These are phyloP conservation scores for Psococerastis gibbosa DNA, from an alignment of 2,888 invertebrate genomes.

Conservation along the genomic window DNA sequence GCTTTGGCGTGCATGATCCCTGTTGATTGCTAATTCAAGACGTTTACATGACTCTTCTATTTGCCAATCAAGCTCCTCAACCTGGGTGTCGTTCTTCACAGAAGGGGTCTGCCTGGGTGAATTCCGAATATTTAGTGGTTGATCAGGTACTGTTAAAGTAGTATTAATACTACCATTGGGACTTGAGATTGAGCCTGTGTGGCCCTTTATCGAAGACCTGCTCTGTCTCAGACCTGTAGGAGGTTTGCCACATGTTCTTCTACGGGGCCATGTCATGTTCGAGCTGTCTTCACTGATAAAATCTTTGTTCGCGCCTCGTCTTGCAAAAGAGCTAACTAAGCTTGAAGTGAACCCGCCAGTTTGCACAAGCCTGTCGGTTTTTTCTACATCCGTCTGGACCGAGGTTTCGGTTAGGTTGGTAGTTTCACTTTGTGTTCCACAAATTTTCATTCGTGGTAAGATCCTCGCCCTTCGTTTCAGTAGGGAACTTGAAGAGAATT, in stretches of 20 bases:
- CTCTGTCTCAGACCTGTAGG: background rate
- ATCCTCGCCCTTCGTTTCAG: background rate
- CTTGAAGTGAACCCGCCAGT: background rate
- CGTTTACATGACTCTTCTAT: no score
- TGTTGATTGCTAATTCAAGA: no score
- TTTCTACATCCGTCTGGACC: conserved; percentile 2
- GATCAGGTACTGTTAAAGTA: no score
- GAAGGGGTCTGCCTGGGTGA: no score
- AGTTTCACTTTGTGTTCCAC: no score
- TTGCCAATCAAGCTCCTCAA: no score
- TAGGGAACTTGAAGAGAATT: background rate
- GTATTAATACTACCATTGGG: no score
- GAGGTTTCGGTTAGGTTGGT: background rate
- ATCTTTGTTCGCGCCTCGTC: background rate
- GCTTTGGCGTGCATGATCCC: no score
- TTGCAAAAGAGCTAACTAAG: background rate
- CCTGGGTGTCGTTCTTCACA: no score
- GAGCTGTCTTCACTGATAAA: background rate
- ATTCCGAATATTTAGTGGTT: no score
- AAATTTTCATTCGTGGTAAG: background rate
- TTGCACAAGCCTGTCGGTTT: background rate
- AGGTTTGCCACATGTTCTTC: conserved; percentile 1
- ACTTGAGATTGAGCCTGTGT: no score
- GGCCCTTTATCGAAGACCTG: no score
- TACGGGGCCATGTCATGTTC: conserved; percentile 2